Evolutionary conservation across 1,140 invertebrate species (phyloP).

Genomic region (Sycophila sp.): DNA sequence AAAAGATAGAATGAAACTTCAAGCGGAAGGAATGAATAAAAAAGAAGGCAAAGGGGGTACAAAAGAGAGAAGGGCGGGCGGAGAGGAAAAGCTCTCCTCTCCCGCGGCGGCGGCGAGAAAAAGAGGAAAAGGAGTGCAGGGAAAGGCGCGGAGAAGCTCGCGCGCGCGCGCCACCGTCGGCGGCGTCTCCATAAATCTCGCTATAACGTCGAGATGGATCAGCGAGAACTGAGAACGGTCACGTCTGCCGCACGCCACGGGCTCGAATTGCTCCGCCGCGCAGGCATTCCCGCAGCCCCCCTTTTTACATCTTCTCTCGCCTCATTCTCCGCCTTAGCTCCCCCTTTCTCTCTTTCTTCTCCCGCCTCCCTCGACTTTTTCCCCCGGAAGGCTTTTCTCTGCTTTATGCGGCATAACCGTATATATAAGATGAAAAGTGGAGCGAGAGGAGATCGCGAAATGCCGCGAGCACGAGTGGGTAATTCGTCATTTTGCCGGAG

Average conservation of each 20-base stretch:
- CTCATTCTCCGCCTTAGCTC: conserved; percentile 1
- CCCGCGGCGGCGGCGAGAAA: neutral
- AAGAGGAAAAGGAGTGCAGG: neutral
- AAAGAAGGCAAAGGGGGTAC: conserved; percentile 14
- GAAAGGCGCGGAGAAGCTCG: neutral
- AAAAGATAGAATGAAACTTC: conserved; percentile 33
- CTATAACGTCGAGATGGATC: conserved; percentile 65
- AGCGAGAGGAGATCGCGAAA: conserved; percentile 35
- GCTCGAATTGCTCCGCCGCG: conserved; percentile 15
- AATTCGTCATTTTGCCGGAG: conserved; percentile 39
- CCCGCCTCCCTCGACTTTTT: conserved; percentile 9
- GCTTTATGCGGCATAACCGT: conserved; percentile 25
- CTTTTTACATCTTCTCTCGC: conserved; percentile 1
- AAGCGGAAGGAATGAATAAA: conserved; percentile 32
- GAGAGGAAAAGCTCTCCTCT: conserved; percentile 2
- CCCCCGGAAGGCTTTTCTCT: neutral
- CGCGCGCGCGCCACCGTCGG: conserved; percentile 22
- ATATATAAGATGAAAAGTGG: conserved; percentile 27
- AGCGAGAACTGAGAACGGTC: conserved; percentile 54
- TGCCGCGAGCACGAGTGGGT: conserved; percentile 34
- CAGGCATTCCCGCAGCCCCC: neutral
- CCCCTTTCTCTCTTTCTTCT: neutral
- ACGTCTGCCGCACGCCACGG: conserved; percentile 48
- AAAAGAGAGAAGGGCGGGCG: conserved; percentile 11
- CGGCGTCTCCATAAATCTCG: conserved; percentile 65